Evolutionary conservation across 2,797 vertebrate genomes (phyloP), one percentile per base, ranked within the genome.

Genomic region (Artibeus lituratus): DNA sequence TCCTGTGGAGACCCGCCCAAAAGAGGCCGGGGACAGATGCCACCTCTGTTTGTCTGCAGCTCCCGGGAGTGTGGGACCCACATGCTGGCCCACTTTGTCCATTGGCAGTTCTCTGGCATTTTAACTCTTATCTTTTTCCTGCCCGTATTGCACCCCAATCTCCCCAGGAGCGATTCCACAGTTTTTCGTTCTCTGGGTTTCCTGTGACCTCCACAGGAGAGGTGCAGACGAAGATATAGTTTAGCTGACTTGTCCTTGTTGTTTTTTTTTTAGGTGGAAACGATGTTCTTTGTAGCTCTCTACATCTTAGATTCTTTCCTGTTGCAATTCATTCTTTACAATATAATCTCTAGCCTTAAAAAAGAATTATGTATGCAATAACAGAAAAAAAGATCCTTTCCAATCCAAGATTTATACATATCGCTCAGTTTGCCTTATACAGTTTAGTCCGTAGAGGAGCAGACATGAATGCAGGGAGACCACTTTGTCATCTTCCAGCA

Each of bases 321-420:
- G 93, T 85, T 92, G 32, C 5, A 59, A 97, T 90, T 67, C 89
- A 85, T 97, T 94, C 96, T 97, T 97, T 92, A 92, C 97, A 69
- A 72, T 91, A 76, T 93, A 95, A 69, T 65, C 26, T 76, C 55
- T 90, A 80, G 69, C 59, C 73, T 92, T 90, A 72, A 94, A 88
- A 83, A 90, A 94, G 51, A 90, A 91, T 62, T 19, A 80, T 47
- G 83, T 93, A 57, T 29, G 49, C n/a, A 1, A 42, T 84, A 82
- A 94, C 16, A 92, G 44, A 78, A 65, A 65, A 14, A 1, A 44
- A 80, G 2, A 21, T 47, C 19, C 47, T 80, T 42, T 84, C n/a
- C 42, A 15, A 39, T 44, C 18, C 0, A 3, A 10, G 7, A 32
- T 91, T 73, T n/a, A 1, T n/a, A 18, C 10, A 0, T 6, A 3